Evolutionary conservation across 2,888 invertebrate species (phyloP).

Genomic region (Limnephilus auricula): DNA sequence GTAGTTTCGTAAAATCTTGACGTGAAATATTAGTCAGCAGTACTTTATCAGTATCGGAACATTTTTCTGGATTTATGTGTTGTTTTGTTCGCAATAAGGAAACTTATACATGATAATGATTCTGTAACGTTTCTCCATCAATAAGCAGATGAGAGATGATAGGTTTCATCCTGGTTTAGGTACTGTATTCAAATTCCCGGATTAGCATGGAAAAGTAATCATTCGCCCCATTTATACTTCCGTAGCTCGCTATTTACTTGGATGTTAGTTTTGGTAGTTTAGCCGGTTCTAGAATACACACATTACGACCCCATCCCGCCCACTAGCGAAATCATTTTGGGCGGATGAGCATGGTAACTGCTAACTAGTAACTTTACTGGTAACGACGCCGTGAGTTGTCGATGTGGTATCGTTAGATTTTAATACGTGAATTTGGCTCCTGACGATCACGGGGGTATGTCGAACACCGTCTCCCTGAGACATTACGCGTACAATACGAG

Average conservation of each 20-base stretch:
- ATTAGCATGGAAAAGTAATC: neutral
- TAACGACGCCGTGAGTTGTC: conserved; percentile 5
- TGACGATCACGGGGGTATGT: conserved; percentile 38
- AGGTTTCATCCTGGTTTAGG: neutral
- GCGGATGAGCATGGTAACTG: conserved; percentile 25
- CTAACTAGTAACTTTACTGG: neutral
- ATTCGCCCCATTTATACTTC: neutral
- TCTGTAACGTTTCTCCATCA: neutral
- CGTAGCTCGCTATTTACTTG: neutral
- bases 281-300: conserved; percentile 8
- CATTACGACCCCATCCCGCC: neutral
- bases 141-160: neutral
- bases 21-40: neutral
- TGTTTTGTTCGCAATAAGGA: neutral
- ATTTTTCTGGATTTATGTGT: neutral
- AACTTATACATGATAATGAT: neutral
- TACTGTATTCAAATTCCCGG: neutral
- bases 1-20: neutral
- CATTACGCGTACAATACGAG: conserved; percentile 38
- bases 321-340: conserved; percentile 37
- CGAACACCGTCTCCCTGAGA: conserved; percentile 14
- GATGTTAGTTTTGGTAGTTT: conserved; percentile 17
- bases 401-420: conserved; percentile 47
- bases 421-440: conserved; percentile 52
- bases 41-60: neutral